These are phyloP conservation scores for Peribatodes rhomboidaria DNA, from an alignment of 2,888 invertebrate species.

Conservation along the genomic window DNA sequence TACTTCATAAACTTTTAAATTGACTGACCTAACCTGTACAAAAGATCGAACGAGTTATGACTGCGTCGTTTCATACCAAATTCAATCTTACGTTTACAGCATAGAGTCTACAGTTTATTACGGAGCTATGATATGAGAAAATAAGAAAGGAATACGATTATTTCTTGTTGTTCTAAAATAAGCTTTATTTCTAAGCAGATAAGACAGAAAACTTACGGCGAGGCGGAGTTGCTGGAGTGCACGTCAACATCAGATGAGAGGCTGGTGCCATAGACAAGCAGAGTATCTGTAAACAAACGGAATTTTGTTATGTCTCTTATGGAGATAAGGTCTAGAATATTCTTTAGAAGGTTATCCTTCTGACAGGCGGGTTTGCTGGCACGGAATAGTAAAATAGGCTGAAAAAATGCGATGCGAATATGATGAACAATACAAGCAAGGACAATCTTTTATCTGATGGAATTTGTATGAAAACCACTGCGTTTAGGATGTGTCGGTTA, in stretches of 20 bases:
- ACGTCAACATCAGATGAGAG: conserved; percentile 62
- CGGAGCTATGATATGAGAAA: conserved; percentile 41
- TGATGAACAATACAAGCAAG: background rate
- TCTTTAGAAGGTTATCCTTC: conserved; percentile 28
- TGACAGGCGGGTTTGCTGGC: conserved; percentile 19
- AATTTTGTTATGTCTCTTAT: conserved; percentile 41
- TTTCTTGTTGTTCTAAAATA: conserved; percentile 31
- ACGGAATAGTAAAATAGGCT: conserved; percentile 4
- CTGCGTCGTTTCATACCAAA: conserved; percentile 40
- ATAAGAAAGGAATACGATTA: conserved; percentile 41
- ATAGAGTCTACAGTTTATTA: conserved; percentile 46
- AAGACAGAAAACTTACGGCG: conserved; percentile 62
- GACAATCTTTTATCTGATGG: background rate
- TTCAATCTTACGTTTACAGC: conserved; percentile 49
- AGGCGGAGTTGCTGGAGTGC: conserved; percentile 45
- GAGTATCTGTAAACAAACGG: conserved; percentile 74
- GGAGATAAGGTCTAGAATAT: conserved; percentile 26
- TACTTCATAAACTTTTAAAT: conserved; percentile 21
- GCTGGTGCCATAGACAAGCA: conserved; percentile 64
- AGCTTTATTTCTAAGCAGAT: conserved; percentile 25
- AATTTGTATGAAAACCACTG: no score
- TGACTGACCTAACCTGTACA: background rate
- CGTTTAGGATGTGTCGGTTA: no score
- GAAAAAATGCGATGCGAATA: background rate
- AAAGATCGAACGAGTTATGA: conserved; percentile 29